A percentile compares a stretch with the other conserved stretches of the same genome.
phyloP scores from a whole-genome alignment of 2,797 vertebrate genomes.

The Cuculus canorus region DNA sequence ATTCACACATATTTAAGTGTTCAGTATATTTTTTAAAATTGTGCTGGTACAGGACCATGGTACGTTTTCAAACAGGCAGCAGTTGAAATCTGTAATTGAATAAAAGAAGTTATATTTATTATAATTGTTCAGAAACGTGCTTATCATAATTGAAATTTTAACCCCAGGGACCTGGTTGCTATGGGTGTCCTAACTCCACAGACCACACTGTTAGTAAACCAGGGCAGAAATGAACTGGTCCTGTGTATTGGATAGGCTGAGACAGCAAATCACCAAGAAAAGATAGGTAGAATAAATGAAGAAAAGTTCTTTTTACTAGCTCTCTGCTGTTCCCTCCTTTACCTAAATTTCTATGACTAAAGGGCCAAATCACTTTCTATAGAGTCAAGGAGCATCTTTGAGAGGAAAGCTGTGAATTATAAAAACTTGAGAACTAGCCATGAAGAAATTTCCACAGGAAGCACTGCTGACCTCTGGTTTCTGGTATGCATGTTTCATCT shows the following conservation, averaged over 20 bases:
- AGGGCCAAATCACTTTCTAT: not conserved
- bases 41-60: rapidly evolving
- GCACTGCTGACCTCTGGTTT: not conserved
- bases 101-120: not conserved
- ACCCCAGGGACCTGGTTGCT: not conserved
- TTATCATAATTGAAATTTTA: not conserved
- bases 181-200: not conserved
- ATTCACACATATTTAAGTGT: rapidly evolving
- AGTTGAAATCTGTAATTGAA: not conserved
- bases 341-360: not conserved
- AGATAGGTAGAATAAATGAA: not conserved
- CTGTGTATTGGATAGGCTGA: not conserved
- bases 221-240: not conserved
- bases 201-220: not conserved
- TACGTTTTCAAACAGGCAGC: not conserved
- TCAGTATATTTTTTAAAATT: not conserved
- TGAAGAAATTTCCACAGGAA: not conserved
- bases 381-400: not conserved
- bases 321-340: not conserved
- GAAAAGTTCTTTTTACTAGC: not conserved
- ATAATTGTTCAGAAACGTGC: not conserved
- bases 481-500: not conserved
- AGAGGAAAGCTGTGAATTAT: not conserved
- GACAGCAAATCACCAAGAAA: not conserved
- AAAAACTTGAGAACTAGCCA: not conserved